These are phyloP conservation scores for Phylloscopus collybita DNA, from an alignment of 2,797 vertebrate genomes.

Conservation along the genomic window DNA sequence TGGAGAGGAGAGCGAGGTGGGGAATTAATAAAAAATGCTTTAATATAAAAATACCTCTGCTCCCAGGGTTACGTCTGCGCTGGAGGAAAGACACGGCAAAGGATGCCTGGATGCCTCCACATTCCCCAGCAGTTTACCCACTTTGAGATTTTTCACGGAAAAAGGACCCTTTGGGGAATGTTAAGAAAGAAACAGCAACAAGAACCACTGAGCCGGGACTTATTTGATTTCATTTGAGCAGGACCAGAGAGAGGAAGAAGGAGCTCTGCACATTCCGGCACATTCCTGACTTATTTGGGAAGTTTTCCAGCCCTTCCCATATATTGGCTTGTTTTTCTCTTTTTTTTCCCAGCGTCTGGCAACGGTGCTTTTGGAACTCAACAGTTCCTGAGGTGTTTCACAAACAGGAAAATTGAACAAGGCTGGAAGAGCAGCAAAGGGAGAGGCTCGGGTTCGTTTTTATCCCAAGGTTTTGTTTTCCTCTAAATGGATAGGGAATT, in stretches of 20 bases:
- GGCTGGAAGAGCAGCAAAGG: not conserved
- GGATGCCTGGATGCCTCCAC: not conserved
- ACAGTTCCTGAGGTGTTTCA: not conserved
- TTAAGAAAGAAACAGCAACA: not conserved
- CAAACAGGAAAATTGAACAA: not conserved
- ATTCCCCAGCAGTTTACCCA: not conserved
- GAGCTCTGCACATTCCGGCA: not conserved
- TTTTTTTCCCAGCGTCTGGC: rapidly evolving
- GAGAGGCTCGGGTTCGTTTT: not conserved
- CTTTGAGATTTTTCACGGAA: not conserved
- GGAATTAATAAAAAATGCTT: conserved; percentile 48
- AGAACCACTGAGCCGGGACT: not conserved
- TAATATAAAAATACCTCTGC: conserved; percentile 35
- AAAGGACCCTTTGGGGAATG: not conserved
- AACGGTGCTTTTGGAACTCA: not conserved
- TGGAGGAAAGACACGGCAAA: not conserved
- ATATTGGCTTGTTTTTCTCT: not conserved
- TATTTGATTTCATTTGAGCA: not conserved
- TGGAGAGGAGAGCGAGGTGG: not conserved
- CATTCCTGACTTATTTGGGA: not conserved
- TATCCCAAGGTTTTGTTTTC: not conserved
- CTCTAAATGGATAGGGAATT: not conserved
- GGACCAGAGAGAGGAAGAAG: not conserved
- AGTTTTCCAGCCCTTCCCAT: not conserved
- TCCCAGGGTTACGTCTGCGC: not conserved